Percentiles rank a stretch among this genome's conserved stretches.
phyloP scores from a whole-genome alignment of 1,140 invertebrate genomes.

The Platyscapa corneri region DNA sequence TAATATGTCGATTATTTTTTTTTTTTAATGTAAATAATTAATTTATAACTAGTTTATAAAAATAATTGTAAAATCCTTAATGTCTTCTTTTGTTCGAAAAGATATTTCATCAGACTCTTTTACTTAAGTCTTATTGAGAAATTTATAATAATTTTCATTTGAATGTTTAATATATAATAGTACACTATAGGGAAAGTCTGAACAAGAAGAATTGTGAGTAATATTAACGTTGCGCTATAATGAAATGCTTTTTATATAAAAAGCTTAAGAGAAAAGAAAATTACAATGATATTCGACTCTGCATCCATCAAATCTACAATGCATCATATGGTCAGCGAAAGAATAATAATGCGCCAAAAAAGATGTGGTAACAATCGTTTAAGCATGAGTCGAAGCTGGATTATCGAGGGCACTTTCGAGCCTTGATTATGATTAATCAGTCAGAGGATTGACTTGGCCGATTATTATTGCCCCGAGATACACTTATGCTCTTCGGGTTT shows the following conservation, averaged over 20 bases:
- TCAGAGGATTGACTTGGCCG: not conserved
- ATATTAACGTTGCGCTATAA: too few relatives aligned
- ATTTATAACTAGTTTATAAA: too few relatives aligned
- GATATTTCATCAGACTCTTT: too few relatives aligned
- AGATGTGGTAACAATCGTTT: constrained; percentile 11
- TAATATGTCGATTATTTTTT: too few relatives aligned
- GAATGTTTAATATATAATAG: too few relatives aligned
- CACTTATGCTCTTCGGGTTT: not conserved
- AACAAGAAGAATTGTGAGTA: too few relatives aligned
- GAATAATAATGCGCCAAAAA: not conserved
- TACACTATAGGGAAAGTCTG: too few relatives aligned
- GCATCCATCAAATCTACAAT: constrained; percentile 40
- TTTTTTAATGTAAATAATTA: too few relatives aligned
- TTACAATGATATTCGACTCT: not conserved
- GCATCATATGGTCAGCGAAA: not conserved
- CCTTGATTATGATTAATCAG: constrained; percentile 50
- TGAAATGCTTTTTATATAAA: constrained; percentile 19
- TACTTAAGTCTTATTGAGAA: too few relatives aligned
- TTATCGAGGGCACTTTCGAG: constrained; percentile 38
- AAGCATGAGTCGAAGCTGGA: not conserved
- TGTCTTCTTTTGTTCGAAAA: too few relatives aligned
- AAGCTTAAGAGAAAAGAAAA: not conserved
- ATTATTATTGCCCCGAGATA: constrained; percentile 18
- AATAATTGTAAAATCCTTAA: too few relatives aligned
- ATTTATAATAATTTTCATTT: too few relatives aligned